Conservation (phyloP, 2,888 invertebrate species). For the Gasteruption jaculator region DNA sequence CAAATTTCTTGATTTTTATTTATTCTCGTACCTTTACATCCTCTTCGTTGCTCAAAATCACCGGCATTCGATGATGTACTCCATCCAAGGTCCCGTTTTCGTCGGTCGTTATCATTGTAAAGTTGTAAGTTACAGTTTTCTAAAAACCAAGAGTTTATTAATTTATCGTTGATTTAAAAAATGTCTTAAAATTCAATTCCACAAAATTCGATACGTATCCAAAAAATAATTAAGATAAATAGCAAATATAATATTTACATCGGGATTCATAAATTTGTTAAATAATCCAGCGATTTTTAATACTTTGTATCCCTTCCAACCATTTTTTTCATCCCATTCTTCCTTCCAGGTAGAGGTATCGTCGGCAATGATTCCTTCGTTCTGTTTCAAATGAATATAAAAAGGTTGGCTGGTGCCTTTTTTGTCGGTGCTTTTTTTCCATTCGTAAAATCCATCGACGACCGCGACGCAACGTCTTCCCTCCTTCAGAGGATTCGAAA, state of each 20-base stretch:
- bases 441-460: slow-evolving; percentile 80
- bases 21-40: slow-evolving; percentile 56
- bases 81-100: slow-evolving; percentile 64
- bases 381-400: slow-evolving; percentile 66
- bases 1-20: too few relatives aligned
- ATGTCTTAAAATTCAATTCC: slow-evolving; percentile 7
- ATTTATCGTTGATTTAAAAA: too few relatives aligned
- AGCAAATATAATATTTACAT: slow-evolving; percentile 28
- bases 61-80: slow-evolving; percentile 79
- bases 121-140: slow-evolving; percentile 64
- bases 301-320: slow-evolving; percentile 62
- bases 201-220: not conserved
- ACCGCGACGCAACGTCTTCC: slow-evolving; percentile 75
- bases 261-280: slow-evolving; percentile 61
- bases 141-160: slow-evolving; percentile 31
- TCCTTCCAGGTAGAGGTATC: slow-evolving; percentile 57
- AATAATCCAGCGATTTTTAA: slow-evolving; percentile 76
- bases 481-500: slow-evolving; percentile 60
- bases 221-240: not conserved
- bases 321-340: slow-evolving; percentile 53
- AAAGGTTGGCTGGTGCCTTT: slow-evolving; percentile 67
- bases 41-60: slow-evolving; percentile 66
- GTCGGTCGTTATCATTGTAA: slow-evolving; percentile 74
- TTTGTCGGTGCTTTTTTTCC: slow-evolving; percentile 59
- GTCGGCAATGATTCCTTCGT: slow-evolving; percentile 55